Conservation (phyloP, 2,797 vertebrate genomes). For the Acanthurus lineatus region DNA sequence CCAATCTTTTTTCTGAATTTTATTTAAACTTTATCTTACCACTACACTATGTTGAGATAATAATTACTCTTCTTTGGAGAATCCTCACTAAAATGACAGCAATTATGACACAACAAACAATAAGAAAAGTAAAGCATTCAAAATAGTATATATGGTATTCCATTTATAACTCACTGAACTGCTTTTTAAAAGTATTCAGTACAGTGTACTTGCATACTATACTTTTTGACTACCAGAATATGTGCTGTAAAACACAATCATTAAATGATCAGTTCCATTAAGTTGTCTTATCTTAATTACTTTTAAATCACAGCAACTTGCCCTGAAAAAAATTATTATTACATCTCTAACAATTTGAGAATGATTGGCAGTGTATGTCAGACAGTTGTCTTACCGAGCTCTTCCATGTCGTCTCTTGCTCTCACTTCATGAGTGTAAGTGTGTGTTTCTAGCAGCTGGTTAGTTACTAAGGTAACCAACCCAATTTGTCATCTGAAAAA, state of each 20-base stretch:
- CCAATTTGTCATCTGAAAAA: conserved; percentile 19
- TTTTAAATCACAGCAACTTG: neutral
- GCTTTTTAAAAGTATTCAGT: neutral
- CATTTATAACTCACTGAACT: neutral
- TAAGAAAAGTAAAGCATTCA: neutral
- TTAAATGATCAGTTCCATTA: neutral
- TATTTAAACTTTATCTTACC: neutral
- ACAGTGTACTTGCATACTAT: neutral
- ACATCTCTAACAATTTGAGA: neutral
- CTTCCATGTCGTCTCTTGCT: conserved; percentile 75
- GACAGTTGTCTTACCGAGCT: conserved; percentile 79
- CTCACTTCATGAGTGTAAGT: conserved; percentile 4
- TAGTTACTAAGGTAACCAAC: conserved; percentile 52
- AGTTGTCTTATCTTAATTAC: neutral
- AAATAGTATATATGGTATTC: neutral
- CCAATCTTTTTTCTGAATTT: neutral
- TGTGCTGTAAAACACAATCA: neutral
- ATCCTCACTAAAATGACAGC: neutral
- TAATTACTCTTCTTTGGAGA: neutral
- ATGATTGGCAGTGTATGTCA: neutral
- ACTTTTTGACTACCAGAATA: neutral
- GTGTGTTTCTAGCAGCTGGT: conserved; percentile 14
- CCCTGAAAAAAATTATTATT: neutral
- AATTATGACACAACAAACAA: neutral
- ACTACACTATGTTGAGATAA: neutral